Evolutionary conservation across 2,797 vertebrate species (phyloP).

Genomic region (Fringilla coelebs): DNA sequence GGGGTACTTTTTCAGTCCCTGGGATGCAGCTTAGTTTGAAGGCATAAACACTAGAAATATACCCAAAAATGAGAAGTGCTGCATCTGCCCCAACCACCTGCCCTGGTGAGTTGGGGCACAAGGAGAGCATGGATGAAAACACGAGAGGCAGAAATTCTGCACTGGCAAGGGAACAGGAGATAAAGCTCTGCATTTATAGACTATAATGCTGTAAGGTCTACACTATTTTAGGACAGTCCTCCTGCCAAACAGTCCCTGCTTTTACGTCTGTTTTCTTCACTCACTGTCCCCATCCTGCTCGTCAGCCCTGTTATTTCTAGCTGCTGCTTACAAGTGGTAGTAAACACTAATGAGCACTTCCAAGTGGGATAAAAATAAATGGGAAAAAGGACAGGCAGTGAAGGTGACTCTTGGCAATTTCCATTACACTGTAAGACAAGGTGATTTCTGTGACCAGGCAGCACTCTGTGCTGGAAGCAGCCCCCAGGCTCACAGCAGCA

Average conservation of each 20-base stretch:
- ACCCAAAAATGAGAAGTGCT: background rate
- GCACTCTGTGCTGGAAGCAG: background rate
- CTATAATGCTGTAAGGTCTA: background rate
- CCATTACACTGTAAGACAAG: background rate
- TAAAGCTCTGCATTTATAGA: background rate
- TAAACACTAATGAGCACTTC: background rate
- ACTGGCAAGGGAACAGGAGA: background rate
- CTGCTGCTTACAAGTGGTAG: background rate
- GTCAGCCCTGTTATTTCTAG: background rate
- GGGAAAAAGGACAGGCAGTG: background rate
- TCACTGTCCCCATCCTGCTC: background rate
- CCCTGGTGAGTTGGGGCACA: accelerated
- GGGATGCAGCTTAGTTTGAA: background rate
- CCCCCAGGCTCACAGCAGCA: background rate
- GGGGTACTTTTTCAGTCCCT: background rate
- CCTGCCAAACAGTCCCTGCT: background rate
- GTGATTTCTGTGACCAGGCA: background rate
- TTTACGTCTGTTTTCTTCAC: background rate
- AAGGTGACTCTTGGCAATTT: background rate
- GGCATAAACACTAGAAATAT: background rate
- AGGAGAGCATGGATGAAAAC: background rate
- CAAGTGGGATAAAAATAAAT: constrained; percentile 22
- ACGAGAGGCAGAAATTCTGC: background rate
- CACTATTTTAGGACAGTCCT: background rate
- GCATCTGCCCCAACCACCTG: background rate